These are phyloP conservation scores for Tylochromis polylepis DNA, from an alignment of 2,113 vertebrate genomes.

Conservation along the genomic window DNA sequence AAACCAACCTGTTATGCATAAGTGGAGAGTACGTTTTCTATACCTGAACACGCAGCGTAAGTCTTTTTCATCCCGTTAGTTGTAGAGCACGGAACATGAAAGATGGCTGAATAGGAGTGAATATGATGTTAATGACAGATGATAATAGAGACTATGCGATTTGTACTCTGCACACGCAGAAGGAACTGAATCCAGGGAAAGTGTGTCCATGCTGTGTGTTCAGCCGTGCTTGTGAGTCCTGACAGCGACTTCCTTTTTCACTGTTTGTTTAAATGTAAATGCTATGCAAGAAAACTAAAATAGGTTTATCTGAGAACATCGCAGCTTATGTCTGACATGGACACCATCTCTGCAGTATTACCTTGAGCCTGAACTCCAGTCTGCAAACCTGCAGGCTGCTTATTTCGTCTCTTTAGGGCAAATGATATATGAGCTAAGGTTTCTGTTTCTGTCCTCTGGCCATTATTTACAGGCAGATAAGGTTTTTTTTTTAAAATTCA, in stretches of 20 bases:
- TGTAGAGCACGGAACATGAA: neutral
- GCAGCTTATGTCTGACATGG: neutral
- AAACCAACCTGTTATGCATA: neutral
- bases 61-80: neutral
- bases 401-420: neutral
- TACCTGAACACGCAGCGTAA: neutral
- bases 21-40: neutral
- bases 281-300: neutral
- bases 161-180: neutral
- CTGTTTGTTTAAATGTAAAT: neutral
- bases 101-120: neutral
- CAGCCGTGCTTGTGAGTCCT: neutral
- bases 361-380: neutral
- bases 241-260: neutral
- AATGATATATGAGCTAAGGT: neutral
- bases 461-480: neutral
- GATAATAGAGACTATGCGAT: neutral
- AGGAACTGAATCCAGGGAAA: neutral
- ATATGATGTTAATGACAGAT: neutral
- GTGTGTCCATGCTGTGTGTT: neutral
- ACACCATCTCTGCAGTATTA: neutral
- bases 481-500: neutral
- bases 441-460: neutral
- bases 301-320: neutral
- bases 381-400: neutral